These are phyloP conservation scores for Myopa tessellatipennis DNA, from an alignment of 2,888 invertebrate genomes.

Conservation along the genomic window DNA sequence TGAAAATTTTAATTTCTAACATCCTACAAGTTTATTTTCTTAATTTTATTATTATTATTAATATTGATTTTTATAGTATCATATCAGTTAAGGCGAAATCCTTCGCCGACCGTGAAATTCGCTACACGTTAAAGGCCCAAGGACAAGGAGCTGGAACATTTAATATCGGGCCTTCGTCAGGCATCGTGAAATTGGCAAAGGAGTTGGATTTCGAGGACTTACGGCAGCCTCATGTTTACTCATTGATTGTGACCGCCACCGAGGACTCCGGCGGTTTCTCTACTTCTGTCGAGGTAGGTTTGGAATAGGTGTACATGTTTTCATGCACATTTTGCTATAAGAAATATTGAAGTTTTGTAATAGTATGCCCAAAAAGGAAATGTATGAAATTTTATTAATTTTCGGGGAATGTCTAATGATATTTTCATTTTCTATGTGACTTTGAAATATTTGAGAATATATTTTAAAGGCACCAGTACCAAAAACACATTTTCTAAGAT, in stretches of 20 bases:
- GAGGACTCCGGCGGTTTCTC: slow-evolving; percentile 98
- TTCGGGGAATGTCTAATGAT: too few relatives aligned
- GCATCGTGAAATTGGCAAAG: slow-evolving; percentile 94
- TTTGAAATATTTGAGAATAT: too few relatives aligned
- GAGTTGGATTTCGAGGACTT: slow-evolving; percentile 97
- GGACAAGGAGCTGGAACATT: slow-evolving; percentile 95
- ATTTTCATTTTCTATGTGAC: too few relatives aligned
- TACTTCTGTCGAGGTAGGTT: slow-evolving; percentile 87
- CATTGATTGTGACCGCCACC: slow-evolving; percentile 91
- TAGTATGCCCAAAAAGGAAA: too few relatives aligned
- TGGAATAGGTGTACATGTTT: not conserved
- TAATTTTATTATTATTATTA: too few relatives aligned
- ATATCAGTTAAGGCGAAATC: slow-evolving; percentile 97
- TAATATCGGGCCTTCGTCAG: slow-evolving; percentile 93
- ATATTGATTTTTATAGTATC: slow-evolving; percentile 74
- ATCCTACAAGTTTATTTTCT: not conserved
- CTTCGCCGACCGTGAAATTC: slow-evolving; percentile 95
- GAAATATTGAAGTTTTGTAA: too few relatives aligned
- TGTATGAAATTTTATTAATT: too few relatives aligned
- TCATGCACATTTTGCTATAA: not conserved
- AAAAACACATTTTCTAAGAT: too few relatives aligned
- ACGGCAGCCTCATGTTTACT: slow-evolving; percentile 92
- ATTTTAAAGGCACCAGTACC: too few relatives aligned
- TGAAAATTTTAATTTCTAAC: not conserved
- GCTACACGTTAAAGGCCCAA: slow-evolving; percentile 94